A percentile compares a stretch with the other conserved stretches of the same genome.
These are phyloP conservation scores for Oceanites oceanicus DNA, from an alignment of 2,113 vertebrate genomes.

Conservation along the genomic window DNA sequence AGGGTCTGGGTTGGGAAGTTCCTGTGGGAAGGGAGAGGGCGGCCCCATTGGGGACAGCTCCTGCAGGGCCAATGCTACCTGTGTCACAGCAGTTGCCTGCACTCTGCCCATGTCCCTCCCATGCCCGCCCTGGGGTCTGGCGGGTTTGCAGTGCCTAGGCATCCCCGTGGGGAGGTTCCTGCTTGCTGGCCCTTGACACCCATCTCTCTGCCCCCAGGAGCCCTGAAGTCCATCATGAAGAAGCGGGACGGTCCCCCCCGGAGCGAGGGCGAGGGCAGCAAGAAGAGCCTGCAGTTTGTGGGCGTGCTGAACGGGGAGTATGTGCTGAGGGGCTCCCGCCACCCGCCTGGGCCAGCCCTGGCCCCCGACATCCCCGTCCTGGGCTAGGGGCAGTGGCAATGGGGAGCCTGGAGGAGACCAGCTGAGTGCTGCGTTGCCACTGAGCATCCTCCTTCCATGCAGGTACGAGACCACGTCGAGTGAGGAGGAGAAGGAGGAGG, in stretches of 20 bases:
- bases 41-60: not conserved
- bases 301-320: slow-evolving; percentile 95
- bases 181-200: not conserved
- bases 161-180: not conserved
- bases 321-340: slow-evolving; percentile 34
- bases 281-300: slow-evolving; percentile 95
- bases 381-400: not conserved
- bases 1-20: not conserved
- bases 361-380: not conserved
- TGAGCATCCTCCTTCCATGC: not conserved
- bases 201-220: slow-evolving; percentile 65
- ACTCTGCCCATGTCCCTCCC: not conserved
- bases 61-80: accelerated
- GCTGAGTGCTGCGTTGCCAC: not conserved
- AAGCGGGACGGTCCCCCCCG: slow-evolving; percentile 79
- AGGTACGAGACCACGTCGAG: slow-evolving; percentile 95
- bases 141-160: not conserved
- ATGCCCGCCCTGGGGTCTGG: accelerated
- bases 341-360: not conserved
- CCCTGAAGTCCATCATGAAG: slow-evolving; percentile 97
- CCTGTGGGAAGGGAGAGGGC: not conserved
- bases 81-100: not conserved
- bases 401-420: not conserved
- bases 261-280: slow-evolving; percentile 69
- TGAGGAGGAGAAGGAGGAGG: slow-evolving; percentile 80